A percentile compares a stretch with the other conserved stretches of the same genome.
These are phyloP conservation scores for Thymallus thymallus DNA, from an alignment of 2,113 vertebrate species.

Conservation along the genomic window DNA sequence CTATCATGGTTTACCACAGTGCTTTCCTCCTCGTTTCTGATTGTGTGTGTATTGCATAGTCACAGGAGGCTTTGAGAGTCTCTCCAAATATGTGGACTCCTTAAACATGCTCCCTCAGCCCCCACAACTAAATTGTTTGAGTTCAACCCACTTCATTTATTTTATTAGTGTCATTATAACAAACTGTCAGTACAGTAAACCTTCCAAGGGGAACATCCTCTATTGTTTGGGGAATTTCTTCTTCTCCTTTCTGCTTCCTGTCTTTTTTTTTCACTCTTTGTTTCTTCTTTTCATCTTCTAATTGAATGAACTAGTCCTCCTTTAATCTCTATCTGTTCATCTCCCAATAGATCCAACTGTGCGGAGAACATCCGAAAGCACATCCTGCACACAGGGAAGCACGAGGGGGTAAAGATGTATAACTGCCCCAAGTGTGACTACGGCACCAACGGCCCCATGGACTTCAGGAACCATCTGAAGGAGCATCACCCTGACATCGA, in stretches of 20 bases:
- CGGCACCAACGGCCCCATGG: constrained; percentile 91
- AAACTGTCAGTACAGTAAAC: constrained; percentile 38
- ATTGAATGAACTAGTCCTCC: constrained; percentile 15
- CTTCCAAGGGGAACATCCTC: constrained; percentile 34
- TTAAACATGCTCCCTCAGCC: constrained; percentile 15
- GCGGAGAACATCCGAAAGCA: constrained; percentile 99
- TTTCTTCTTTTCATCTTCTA: constrained; percentile 10
- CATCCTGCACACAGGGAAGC: constrained; percentile 95
- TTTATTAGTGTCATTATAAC: constrained; percentile 23
- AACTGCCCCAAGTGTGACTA: constrained; percentile 94
- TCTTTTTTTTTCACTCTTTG: background rate
- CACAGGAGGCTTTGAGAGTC: constrained; percentile 30
- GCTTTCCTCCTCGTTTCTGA: background rate
- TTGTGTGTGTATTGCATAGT: background rate
- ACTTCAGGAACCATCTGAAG: constrained; percentile 97
- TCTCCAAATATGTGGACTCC: constrained; percentile 34
- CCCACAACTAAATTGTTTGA: constrained; percentile 17
- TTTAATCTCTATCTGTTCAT: constrained; percentile 21
- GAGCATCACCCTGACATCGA: constrained; percentile 91
- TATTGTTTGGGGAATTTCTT: constrained; percentile 25
- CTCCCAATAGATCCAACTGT: constrained; percentile 88
- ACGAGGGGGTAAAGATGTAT: constrained; percentile 98
- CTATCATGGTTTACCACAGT: background rate
- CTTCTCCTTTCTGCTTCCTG: background rate
- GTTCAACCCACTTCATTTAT: background rate